Evolutionary conservation across 2,888 invertebrate species (phyloP).

Genomic region (Incurvaria masculella): DNA sequence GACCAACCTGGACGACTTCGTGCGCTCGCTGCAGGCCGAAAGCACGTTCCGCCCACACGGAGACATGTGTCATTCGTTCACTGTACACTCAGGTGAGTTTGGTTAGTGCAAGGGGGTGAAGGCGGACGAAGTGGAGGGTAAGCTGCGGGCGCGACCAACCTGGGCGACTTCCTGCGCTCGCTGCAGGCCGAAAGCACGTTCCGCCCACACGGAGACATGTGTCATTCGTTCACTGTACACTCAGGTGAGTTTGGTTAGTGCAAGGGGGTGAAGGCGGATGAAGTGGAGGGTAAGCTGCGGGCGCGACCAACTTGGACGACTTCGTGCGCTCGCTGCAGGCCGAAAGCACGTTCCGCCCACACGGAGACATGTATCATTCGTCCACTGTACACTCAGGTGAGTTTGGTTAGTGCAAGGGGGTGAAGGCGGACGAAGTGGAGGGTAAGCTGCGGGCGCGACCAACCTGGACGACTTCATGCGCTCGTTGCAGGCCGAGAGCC

Average conservation of each 20-base stretch:
- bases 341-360: constrained; percentile 74
- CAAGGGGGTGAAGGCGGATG: constrained; percentile 67
- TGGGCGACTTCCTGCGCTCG: constrained; percentile 68
- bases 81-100: too few species aligned
- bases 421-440: constrained; percentile 73
- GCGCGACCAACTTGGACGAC: constrained; percentile 66
- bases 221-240: constrained; percentile 55
- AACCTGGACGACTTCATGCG: constrained; percentile 72
- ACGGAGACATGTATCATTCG: constrained; percentile 65
- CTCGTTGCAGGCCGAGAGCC: too few species aligned
- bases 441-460: constrained; percentile 62
- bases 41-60: constrained; percentile 77
- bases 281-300: constrained; percentile 66
- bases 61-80: constrained; percentile 61
- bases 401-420: constrained; percentile 51
- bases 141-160: constrained; percentile 63
- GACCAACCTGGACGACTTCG: constrained; percentile 70
- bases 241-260: constrained; percentile 27
- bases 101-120: constrained; percentile 58
- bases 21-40: too few species aligned
- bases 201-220: constrained; percentile 69
- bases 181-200: constrained; percentile 73
- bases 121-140: constrained; percentile 73
- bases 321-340: constrained; percentile 68
- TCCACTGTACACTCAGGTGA: constrained; percentile 34